Evolutionary conservation across 2,113 vertebrate species (phyloP).

Genomic region (Atherinomorus stipes): DNA sequence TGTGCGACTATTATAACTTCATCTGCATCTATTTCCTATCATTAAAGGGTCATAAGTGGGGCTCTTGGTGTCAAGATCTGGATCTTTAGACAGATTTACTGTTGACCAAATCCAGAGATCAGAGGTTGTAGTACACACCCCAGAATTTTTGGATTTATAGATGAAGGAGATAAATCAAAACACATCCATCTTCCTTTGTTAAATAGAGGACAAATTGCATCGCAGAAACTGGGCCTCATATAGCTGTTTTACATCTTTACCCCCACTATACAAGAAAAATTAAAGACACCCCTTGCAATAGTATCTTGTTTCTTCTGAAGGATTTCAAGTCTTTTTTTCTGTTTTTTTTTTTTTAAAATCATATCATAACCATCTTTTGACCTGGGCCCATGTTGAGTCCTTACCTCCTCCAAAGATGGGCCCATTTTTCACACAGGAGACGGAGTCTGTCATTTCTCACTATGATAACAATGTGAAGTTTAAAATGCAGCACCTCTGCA

Average conservation of each 20-base stretch:
- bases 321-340: not conserved
- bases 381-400: constrained; percentile 2
- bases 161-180: constrained; percentile 24
- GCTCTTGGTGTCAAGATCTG: constrained; percentile 17
- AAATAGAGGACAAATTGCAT: constrained; percentile 22
- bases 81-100: constrained; percentile 28
- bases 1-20: constrained; percentile 12
- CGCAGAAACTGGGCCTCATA: constrained; percentile 4
- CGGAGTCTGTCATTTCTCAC: not conserved
- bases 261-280: not conserved
- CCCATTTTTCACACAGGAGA: constrained; percentile 15
- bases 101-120: constrained; percentile 18
- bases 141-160: constrained; percentile 33
- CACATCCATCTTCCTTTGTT: not conserved
- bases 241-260: not conserved
- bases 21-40: constrained; percentile 2
- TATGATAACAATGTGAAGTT: constrained; percentile 5
- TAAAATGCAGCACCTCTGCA: not conserved
- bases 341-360: not conserved
- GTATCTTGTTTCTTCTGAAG: not conserved
- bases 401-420: not conserved
- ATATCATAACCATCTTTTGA: not conserved
- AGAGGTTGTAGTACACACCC: constrained; percentile 18
- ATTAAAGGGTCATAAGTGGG: constrained; percentile 34
- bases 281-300: not conserved